Percentiles rank a stretch among this genome's conserved stretches.
These are phyloP conservation scores for Propithecus deckenii DNA, from an alignment of 2,797 vertebrate species.

Conservation along the genomic window DNA sequence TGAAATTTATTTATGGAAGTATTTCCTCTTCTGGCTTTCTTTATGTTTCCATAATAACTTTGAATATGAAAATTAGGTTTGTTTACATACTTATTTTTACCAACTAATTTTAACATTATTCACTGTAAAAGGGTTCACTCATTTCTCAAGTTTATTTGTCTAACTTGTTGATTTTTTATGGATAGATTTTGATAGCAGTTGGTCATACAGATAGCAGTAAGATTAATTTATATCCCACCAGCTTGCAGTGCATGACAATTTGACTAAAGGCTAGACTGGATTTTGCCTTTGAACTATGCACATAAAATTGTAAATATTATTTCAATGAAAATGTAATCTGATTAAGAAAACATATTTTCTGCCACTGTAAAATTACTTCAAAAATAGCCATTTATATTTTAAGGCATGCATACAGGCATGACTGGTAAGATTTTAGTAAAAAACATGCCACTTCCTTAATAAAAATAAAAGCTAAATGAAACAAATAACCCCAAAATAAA, in stretches of 20 bases:
- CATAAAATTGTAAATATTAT: conserved; percentile 28
- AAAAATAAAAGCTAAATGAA: conserved; percentile 47
- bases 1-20: conserved; percentile 20
- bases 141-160: conserved; percentile 12
- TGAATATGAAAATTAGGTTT: conserved; percentile 22
- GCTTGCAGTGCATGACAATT: background rate
- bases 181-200: background rate
- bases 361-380: background rate
- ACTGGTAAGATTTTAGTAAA: background rate
- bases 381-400: conserved; percentile 29
- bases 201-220: background rate
- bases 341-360: conserved; percentile 32
- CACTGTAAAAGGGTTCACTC: background rate
- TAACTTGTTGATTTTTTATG: background rate
- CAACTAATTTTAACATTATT: conserved; percentile 10
- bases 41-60: conserved; percentile 23
- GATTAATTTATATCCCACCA: background rate
- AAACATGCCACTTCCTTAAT: background rate
- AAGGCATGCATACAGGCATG: background rate
- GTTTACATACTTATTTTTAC: conserved; percentile 9
- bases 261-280: background rate
- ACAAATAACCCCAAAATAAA: background rate
- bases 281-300: conserved; percentile 1
- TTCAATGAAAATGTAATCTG: conserved; percentile 14
- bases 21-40: background rate